phyloP scores from a whole-genome alignment of 2,888 invertebrate species.

The Desoria tigrina region DNA sequence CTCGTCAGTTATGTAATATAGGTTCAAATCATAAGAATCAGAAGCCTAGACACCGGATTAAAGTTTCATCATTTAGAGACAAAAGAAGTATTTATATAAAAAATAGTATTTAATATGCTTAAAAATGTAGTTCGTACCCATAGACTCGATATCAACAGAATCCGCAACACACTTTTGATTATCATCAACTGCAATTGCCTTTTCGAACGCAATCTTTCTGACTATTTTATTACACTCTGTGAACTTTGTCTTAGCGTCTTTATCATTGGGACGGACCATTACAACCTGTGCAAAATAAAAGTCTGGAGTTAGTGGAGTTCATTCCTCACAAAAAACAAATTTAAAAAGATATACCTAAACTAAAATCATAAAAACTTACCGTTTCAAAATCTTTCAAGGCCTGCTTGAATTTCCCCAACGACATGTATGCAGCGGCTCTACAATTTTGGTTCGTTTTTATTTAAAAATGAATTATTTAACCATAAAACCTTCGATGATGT shows the following conservation, averaged over 20 bases:
- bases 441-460: too few relatives aligned
- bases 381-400: slow-evolving; percentile 96
- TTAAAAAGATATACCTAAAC: too few relatives aligned
- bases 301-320: too few relatives aligned
- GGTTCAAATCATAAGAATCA: slow-evolving; percentile 16
- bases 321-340: too few relatives aligned
- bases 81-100: too few relatives aligned
- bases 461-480: too few relatives aligned
- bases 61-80: slow-evolving; percentile 21
- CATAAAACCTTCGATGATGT: too few relatives aligned
- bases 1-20: slow-evolving; percentile 7
- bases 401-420: slow-evolving; percentile 93
- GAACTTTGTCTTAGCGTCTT: slow-evolving; percentile 88
- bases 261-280: slow-evolving; percentile 88
- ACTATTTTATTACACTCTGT: slow-evolving; percentile 95
- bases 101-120: slow-evolving; percentile 40
- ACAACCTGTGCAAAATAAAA: slow-evolving; percentile 78
- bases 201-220: slow-evolving; percentile 90
- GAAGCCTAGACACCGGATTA: slow-evolving; percentile 30
- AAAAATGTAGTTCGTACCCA: too few relatives aligned
- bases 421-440: slow-evolving; percentile 96
- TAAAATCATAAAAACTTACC: too few relatives aligned
- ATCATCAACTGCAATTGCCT: slow-evolving; percentile 92
- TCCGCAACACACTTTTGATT: slow-evolving; percentile 83
- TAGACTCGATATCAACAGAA: slow-evolving; percentile 82